Percentiles rank a stretch among this genome's conserved stretches.
Conservation (phyloP, 2,888 invertebrate genomes). For the Laothoe populi region DNA sequence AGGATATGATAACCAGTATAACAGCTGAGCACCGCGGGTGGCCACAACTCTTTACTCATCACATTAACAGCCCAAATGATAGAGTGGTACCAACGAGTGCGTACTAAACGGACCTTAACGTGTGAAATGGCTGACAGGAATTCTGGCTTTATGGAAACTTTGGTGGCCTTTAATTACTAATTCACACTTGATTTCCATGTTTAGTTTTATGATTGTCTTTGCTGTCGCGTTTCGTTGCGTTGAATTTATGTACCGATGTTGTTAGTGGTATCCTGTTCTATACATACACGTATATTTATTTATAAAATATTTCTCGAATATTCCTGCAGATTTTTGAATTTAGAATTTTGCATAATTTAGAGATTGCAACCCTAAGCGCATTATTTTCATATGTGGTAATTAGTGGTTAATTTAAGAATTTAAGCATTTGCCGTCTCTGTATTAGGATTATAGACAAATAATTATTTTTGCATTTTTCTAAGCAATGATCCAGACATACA, state of each 20-base stretch:
- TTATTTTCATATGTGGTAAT: too few relatives aligned
- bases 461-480: too few relatives aligned
- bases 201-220: slow-evolving; percentile 19
- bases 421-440: too few relatives aligned
- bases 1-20: not conserved
- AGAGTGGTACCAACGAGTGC: slow-evolving; percentile 31
- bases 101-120: slow-evolving; percentile 46
- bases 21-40: slow-evolving; percentile 40
- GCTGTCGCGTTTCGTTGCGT: slow-evolving; percentile 11
- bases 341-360: too few relatives aligned
- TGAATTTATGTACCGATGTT: slow-evolving; percentile 8
- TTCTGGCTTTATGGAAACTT: slow-evolving; percentile 21
- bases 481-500: too few relatives aligned
- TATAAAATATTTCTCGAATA: not conserved
- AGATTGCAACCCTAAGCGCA: too few relatives aligned
- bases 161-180: slow-evolving; percentile 27
- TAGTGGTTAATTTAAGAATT: too few relatives aligned
- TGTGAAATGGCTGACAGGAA: slow-evolving; percentile 42
- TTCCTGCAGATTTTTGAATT: too few relatives aligned
- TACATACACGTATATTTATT: not conserved
- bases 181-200: slow-evolving; percentile 29
- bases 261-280: slow-evolving; percentile 15
- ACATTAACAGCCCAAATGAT: slow-evolving; percentile 34
- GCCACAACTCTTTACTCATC: slow-evolving; percentile 38
- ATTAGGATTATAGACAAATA: too few relatives aligned